Percentiles rank a stretch among this genome's conserved stretches.
These are phyloP conservation scores for Pitangus sulphuratus DNA, from an alignment of 2,797 vertebrate genomes.

Conservation along the genomic window DNA sequence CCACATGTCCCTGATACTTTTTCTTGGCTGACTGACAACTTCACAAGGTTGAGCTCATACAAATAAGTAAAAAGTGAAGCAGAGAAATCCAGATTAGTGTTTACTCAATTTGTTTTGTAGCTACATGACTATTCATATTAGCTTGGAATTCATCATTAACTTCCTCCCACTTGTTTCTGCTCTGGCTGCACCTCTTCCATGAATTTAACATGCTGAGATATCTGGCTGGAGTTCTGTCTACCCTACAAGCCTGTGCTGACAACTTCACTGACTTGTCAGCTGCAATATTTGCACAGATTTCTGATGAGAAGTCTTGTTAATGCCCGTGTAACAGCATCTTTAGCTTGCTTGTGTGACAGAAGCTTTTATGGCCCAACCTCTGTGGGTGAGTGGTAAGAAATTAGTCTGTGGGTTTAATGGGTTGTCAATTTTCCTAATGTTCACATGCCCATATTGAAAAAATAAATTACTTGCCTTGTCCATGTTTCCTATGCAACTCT, in stretches of 20 bases:
- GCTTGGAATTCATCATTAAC: neutral
- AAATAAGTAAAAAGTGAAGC: neutral
- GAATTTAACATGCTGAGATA: neutral
- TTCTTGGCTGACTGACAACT: neutral
- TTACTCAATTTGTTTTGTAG: neutral
- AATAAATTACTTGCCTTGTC: neutral
- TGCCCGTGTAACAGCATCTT: neutral
- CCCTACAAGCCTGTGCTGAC: neutral
- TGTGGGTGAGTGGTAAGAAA: neutral
- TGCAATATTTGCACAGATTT: neutral
- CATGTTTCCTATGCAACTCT: neutral
- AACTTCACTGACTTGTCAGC: neutral
- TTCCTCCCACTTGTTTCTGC: neutral
- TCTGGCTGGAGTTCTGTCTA: neutral
- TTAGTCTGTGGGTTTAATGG: neutral
- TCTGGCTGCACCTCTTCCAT: neutral
- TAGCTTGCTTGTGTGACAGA: neutral
- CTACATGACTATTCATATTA: neutral
- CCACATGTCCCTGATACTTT: neutral
- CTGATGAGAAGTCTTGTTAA: neutral
- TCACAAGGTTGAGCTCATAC: neutral
- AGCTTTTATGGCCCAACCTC: neutral
- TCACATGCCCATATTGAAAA: neutral
- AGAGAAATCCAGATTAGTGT: neutral
- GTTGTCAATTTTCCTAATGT: neutral